Conservation (phyloP, 53 echinoderm and acorn worm genomes). For the Patiria pectinifera region DNA sequence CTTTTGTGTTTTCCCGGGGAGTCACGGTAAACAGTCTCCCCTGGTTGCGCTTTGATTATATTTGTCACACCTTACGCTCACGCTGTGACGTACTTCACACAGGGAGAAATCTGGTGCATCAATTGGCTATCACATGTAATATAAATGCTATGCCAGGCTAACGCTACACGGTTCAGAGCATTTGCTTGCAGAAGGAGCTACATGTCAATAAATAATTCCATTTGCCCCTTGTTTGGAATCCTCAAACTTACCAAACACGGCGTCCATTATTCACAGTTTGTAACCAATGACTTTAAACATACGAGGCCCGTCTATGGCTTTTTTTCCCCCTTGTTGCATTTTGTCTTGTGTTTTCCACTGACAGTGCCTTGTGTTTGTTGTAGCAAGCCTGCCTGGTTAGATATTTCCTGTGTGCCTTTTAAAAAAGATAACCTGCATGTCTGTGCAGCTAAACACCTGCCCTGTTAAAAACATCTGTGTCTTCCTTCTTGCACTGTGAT, state of each 20-base stretch:
- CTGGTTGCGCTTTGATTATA: not conserved
- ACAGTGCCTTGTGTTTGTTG: not conserved
- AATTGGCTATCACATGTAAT: not conserved
- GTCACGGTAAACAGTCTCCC: not conserved
- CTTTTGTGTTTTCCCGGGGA: not conserved
- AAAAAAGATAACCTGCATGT: not conserved
- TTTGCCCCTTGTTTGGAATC: not conserved
- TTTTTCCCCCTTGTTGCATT: not conserved
- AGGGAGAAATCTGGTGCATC: slow-evolving; percentile 13
- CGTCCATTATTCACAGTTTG: not conserved
- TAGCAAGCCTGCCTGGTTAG: not conserved
- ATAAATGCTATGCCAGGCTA: not conserved
- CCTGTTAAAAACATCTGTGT: not conserved
- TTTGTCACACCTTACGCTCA: not conserved
- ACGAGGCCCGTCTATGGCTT: not conserved
- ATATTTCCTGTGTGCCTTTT: not conserved
- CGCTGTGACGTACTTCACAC: not conserved
- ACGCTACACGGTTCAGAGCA: not conserved
- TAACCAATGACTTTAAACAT: not conserved
- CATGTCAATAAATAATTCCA: not conserved
- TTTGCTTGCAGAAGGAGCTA: not conserved
- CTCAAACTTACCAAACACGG: not conserved
- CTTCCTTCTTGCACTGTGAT: not conserved
- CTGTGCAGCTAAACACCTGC: not conserved
- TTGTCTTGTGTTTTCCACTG: not conserved